These are phyloP conservation scores for Nymphalis c-album DNA, from an alignment of 2,888 invertebrate species.

Conservation along the genomic window DNA sequence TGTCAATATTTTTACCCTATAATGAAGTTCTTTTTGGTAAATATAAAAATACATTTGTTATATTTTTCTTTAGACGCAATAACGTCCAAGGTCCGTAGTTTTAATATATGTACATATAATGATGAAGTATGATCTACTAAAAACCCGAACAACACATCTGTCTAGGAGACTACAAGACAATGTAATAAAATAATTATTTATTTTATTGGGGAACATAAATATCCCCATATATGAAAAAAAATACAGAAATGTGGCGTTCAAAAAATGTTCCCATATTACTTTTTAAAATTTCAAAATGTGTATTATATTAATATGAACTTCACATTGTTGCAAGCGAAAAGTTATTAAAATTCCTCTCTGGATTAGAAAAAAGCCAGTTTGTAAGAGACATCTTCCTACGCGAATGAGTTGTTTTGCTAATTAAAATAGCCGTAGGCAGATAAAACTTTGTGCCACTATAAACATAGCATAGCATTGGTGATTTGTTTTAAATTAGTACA, in stretches of 20 bases:
- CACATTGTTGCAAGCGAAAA: slow-evolving; percentile 4
- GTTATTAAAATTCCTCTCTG: slow-evolving; percentile 33
- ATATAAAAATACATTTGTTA: background rate
- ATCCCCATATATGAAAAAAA: no score
- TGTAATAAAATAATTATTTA: no score
- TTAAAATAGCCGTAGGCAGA: slow-evolving; percentile 33
- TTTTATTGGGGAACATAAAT: no score
- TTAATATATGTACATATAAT: no score
- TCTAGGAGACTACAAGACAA: no score
- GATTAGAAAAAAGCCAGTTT: slow-evolving; percentile 37
- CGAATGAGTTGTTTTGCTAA: slow-evolving; percentile 30
- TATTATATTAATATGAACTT: no score
- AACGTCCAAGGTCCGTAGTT: no score
- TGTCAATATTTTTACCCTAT: slow-evolving; percentile 8
- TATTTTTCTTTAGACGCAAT: background rate
- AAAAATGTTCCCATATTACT: no score
- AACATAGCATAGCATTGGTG: background rate
- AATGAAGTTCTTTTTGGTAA: background rate
- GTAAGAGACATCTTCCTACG: slow-evolving; percentile 36
- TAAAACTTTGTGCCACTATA: slow-evolving; percentile 13
- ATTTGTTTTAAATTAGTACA: background rate
- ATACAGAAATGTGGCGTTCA: no score
- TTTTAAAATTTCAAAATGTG: no score
- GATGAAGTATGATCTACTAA: no score
- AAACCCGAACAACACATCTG: no score